Base-by-base conservation (phyloP, 2,888 invertebrate genomes). In the Gerris lacustris region DNA sequence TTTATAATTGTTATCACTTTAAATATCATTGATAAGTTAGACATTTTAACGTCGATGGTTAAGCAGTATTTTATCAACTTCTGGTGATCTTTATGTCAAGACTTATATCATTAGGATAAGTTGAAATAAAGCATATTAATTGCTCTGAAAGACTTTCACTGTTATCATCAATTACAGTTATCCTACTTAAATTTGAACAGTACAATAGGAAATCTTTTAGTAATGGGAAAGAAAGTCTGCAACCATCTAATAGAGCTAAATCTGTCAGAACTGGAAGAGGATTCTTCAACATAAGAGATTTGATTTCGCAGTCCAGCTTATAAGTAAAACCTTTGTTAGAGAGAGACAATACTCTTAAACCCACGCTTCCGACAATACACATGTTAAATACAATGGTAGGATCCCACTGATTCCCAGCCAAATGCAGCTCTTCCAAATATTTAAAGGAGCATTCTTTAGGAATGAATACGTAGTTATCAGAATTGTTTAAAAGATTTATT, bases 211-310 rank as follows among this genome's bases (percentile, higher is more conserved):
- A 66, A n/a, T 66, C 43, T 66, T 66, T 31, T 9, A 66, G 43
- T 9, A 31, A 18, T 17, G 9, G 11, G 9, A 18, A 31, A n/a
- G 66, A 66, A 18, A 66, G 15, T 66, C 9, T 17, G 6, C 62
- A 66, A 44, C 69, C 69, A 18, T 69, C 69, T 63, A 66, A 45
- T 44, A 69, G 44, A 17, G 44, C 63, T 44, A 66, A 15, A 44
- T 31, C 45, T 17, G 7, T 69, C 18, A 69, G 63, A 45, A 31
- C 11, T 44, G 45, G 9, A 6, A 69, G 18, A 17, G 44, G 64
- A 66, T 69, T 69, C 63, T 64, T 69, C 7, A 5, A 31, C 43
- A 31, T 55, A 5, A 55, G 55, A 2, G 55, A 9, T 15, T 15
- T 11, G 15, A 55, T 55, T 55, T 55, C 55, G 9, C 55, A 11